Base-by-base conservation (phyloP, 2,888 invertebrate species). In the Gnatocerus cornutus region DNA sequence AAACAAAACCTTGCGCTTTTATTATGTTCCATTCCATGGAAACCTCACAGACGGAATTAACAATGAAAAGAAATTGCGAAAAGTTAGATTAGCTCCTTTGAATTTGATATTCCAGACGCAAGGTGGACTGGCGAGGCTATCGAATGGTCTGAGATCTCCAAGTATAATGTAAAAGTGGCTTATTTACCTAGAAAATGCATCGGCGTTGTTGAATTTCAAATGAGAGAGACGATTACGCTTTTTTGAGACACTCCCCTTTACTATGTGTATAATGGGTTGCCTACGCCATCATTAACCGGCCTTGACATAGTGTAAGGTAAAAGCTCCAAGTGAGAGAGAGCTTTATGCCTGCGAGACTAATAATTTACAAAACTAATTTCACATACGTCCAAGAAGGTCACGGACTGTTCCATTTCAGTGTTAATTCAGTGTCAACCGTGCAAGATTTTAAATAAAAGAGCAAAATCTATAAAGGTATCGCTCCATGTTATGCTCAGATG, bases 11-110 rank as follows among this genome's bases (percentile, higher is more conserved):
- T 46, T 16, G n/a, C 27, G 37, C 41, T 56, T 58, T 56, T 56
- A 37, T 43, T 55, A 59, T 68, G 48, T 48, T 63, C 55, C 9
- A 63, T 55, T 62, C 30, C 14, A 48, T 48, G 16, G 50, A 43
- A 56, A 59, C 5, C 56, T 55, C 68, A 61, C 66, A 62, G 52
- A 58, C 63, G 55, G 68, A 68, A 71, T 68, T 68, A 71, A 71
- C 71, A 71, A 68, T 71, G 71, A 71, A 71, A 71, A 64, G 64
- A 64, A 71, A 68, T 64, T 68, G 71, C 63, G 61, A 64, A 68
- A 71, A 68, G 64, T 68, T 68, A 64, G 68, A 71, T 71, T 71
- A 71, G 68, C 59, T 71, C 39, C 50, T 68, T 53, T 64, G 68
- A 64, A 66, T 71, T 71, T 71, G 64, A 64, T 68, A 71, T 71